A percentile compares a stretch with the other conserved stretches of the same genome.
phyloP scores from a whole-genome alignment of 35 echinoderm and acorn worm species.

The Eucidaris tribuloides region DNA sequence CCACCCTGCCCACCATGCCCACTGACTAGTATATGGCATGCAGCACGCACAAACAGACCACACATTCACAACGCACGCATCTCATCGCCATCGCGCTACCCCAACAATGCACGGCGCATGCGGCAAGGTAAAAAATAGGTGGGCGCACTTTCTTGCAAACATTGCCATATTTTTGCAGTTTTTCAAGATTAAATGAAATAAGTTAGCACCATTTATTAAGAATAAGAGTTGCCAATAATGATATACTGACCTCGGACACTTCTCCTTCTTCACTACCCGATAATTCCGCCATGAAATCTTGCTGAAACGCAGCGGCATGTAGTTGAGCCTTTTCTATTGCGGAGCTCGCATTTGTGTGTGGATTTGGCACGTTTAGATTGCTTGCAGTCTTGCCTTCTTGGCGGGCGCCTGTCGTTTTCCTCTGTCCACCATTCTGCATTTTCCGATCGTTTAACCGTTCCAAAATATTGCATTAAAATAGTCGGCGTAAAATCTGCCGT shows the following conservation, averaged over 20 bases:
- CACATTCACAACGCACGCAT: too few relatives aligned
- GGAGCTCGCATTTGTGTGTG: slow-evolving; percentile 40
- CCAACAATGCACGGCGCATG: too few relatives aligned
- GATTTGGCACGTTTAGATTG: slow-evolving; percentile 39
- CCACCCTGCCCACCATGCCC: too few relatives aligned
- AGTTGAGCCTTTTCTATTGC: slow-evolving; percentile 78
- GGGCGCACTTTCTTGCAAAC: too few relatives aligned
- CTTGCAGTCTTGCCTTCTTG: slow-evolving; percentile 63
- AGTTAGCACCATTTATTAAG: too few relatives aligned
- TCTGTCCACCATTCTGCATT: slow-evolving; percentile 98
- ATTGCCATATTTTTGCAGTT: too few relatives aligned
- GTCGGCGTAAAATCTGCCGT: neutral
- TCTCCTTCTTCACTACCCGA: slow-evolving; percentile 91
- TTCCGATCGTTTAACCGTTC: slow-evolving; percentile 53
- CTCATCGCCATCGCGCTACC: too few relatives aligned
- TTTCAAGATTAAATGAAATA: too few relatives aligned
- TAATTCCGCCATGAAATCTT: slow-evolving; percentile 92
- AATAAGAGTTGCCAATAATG: too few relatives aligned
- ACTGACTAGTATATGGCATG: too few relatives aligned
- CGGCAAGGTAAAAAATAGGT: too few relatives aligned
- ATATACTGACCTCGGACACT: slow-evolving; percentile 84
- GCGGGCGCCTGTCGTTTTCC: slow-evolving; percentile 58
- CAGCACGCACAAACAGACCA: too few relatives aligned
- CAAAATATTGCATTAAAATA: neutral
- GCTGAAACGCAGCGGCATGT: slow-evolving; percentile 61